These are phyloP conservation scores for Dolichopus griseipennis DNA, from an alignment of 2,888 invertebrate genomes.

Conservation along the genomic window DNA sequence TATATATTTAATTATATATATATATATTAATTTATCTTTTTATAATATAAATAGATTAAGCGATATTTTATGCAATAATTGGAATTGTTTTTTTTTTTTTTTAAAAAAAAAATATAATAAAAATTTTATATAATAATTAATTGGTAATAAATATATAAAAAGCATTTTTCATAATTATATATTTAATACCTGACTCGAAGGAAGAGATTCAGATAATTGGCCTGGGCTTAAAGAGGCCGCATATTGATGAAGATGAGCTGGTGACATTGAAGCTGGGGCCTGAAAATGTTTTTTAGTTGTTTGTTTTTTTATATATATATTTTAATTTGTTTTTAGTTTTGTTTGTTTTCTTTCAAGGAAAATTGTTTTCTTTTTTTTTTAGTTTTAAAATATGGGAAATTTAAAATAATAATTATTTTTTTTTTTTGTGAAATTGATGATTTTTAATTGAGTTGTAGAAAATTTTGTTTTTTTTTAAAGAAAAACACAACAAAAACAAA, in stretches of 20 bases:
- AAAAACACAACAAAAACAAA: too few relatives aligned
- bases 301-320: background rate
- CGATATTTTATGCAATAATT: slow-evolving; percentile 3
- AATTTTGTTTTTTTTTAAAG: too few relatives aligned
- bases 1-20: too few relatives aligned
- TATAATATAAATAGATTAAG: slow-evolving; percentile 16
- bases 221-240: slow-evolving; percentile 53
- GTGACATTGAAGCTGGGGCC: slow-evolving; percentile 88
- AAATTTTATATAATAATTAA: background rate
- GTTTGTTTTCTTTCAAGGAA: background rate
- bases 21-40: too few relatives aligned
- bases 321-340: slow-evolving; percentile 13
- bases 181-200: slow-evolving; percentile 65
- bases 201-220: slow-evolving; percentile 67
- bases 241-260: slow-evolving; percentile 73
- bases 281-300: slow-evolving; percentile 40
- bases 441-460: too few relatives aligned
- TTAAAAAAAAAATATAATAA: background rate
- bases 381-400: too few relatives aligned
- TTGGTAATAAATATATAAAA: background rate
- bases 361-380: too few relatives aligned
- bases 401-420: background rate
- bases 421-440: background rate
- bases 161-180: background rate
- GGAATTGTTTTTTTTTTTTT: too few relatives aligned